Percentiles rank a stretch among this genome's conserved stretches.
Evolutionary conservation across 2,113 vertebrate species (phyloP).

Genomic region (Petaurus breviceps): DNA sequence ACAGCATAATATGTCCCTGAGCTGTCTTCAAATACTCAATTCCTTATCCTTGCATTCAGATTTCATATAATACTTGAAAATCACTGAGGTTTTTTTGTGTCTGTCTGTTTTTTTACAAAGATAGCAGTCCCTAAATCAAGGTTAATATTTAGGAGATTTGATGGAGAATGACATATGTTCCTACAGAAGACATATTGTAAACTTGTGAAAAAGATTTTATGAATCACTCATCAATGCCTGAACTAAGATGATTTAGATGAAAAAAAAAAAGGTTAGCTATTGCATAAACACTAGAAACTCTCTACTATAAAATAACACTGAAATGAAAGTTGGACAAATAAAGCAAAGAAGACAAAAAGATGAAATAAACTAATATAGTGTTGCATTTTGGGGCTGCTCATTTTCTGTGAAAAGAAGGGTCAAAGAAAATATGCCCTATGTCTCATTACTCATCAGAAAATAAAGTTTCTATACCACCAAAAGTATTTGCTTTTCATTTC

Average conservation of each 20-base stretch:
- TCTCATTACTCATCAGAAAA: slow-evolving; percentile 35
- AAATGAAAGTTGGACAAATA: slow-evolving; percentile 40
- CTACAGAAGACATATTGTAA: neutral
- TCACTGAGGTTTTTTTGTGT: neutral
- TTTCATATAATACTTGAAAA: neutral
- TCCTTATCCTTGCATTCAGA: neutral
- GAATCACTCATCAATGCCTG: neutral
- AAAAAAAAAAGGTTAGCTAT: neutral
- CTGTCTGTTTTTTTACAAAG: neutral
- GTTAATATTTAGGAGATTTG: neutral
- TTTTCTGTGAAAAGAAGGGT: slow-evolving; percentile 50
- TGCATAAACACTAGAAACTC: neutral
- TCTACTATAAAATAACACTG: neutral
- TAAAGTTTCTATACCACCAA: accelerated
- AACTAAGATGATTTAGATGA: slow-evolving; percentile 1
- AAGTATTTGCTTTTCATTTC: neutral
- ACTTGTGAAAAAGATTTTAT: slow-evolving; percentile 4
- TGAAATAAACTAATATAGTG: slow-evolving; percentile 50
- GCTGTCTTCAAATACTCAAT: neutral
- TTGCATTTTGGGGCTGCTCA: slow-evolving; percentile 54
- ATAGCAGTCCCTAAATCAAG: neutral
- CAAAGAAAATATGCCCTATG: slow-evolving; percentile 6
- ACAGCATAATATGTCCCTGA: neutral
- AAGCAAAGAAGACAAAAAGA: slow-evolving; percentile 1
- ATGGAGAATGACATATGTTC: too few relatives aligned